phyloP scores from a whole-genome alignment of 2,888 invertebrate genomes.

The Drosophila nr. perissopoda region DNA sequence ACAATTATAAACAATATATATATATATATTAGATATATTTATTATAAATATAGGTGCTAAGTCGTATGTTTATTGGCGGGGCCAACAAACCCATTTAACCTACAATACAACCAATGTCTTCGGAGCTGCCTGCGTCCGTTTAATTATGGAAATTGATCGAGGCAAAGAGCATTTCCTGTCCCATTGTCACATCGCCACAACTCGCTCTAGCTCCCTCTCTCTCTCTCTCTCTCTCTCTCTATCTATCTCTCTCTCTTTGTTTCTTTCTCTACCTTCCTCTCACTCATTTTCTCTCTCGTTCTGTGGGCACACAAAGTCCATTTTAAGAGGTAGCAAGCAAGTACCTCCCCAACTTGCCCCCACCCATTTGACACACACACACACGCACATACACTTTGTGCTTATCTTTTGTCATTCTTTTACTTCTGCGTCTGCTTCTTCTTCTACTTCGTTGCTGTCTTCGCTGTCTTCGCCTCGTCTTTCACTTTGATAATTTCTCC shows the following conservation, averaged over 20 bases:
- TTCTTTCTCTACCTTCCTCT: conserved; percentile 10
- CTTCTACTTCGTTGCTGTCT: conserved; percentile 12
- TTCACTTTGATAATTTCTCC: conserved; percentile 80
- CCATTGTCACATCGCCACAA: conserved; percentile 37
- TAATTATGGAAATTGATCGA: conserved; percentile 82
- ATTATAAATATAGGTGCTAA: not conserved
- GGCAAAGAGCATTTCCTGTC: conserved; percentile 81
- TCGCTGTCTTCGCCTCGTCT: conserved; percentile 50
- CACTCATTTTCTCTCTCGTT: conserved; percentile 4
- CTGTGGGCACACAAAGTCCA: conserved; percentile 50
- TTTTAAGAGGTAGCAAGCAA: conserved; percentile 41
- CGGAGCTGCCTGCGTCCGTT: conserved; percentile 56
- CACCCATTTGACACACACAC: conserved; percentile 36
- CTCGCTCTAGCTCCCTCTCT: conserved; percentile 15
- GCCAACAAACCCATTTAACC: conserved; percentile 82
- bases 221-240: not conserved
- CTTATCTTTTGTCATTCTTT: conserved; percentile 51
- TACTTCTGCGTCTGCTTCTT: conserved; percentile 32
- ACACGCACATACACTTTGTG: conserved; percentile 10
- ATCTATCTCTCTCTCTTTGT: not conserved
- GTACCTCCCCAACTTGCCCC: conserved; percentile 5
- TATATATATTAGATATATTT: not conserved
- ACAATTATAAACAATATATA: conserved; percentile 36
- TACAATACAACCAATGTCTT: conserved; percentile 75
- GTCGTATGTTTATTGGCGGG: conserved; percentile 34